Evolutionary conservation across 2,113 vertebrate genomes (phyloP).

Genomic region (Phasianus colchicus): DNA sequence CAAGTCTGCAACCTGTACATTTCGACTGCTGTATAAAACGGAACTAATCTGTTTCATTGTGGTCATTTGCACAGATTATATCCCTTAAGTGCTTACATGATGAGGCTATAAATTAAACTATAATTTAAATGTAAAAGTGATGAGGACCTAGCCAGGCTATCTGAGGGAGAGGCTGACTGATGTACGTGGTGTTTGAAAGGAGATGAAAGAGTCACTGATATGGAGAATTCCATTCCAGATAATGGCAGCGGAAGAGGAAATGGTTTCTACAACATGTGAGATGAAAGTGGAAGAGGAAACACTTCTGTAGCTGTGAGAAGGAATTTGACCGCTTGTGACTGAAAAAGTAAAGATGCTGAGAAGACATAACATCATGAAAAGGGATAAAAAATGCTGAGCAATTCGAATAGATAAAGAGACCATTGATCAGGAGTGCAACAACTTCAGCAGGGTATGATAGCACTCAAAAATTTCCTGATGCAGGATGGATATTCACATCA

Average conservation of each 20-base stretch:
- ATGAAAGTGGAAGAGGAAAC: slow-evolving; percentile 40
- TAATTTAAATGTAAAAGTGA: slow-evolving; percentile 17
- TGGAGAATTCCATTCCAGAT: neutral
- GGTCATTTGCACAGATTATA: slow-evolving; percentile 24
- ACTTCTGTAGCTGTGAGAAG: slow-evolving; percentile 5
- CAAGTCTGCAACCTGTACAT: neutral
- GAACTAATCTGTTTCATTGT: neutral
- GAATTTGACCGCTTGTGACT: slow-evolving; percentile 11
- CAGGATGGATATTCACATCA: neutral
- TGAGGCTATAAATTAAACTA: slow-evolving; percentile 17
- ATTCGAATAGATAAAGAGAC: neutral
- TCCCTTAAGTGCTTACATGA: slow-evolving; percentile 26
- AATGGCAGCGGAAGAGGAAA: slow-evolving; percentile 55
- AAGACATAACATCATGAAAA: neutral
- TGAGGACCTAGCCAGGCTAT: neutral
- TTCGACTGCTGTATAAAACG: neutral
- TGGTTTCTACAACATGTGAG: neutral
- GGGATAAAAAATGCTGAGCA: neutral
- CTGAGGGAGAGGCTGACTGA: neutral
- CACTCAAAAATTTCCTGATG: neutral
- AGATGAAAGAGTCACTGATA: slow-evolving; percentile 59
- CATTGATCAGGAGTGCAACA: neutral
- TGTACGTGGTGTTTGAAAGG: slow-evolving; percentile 49
- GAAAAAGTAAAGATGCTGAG: slow-evolving; percentile 23
- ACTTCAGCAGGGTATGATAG: neutral